Evolutionary conservation across 1,140 invertebrate genomes (phyloP).

Genomic region (Lysiphlebus fabarum): DNA sequence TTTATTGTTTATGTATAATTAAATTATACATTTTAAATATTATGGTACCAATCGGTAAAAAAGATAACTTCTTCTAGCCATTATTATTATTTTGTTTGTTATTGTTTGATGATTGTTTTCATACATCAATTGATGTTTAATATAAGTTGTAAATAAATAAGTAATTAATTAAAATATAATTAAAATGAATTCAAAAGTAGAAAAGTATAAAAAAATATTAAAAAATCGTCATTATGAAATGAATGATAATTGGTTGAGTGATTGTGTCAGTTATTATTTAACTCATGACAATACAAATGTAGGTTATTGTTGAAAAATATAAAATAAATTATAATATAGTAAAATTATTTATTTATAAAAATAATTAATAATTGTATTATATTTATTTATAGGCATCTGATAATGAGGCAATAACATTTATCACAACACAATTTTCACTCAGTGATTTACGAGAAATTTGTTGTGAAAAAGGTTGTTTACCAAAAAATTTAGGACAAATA

Average conservation of each 20-base stretch:
- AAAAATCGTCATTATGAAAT: background rate
- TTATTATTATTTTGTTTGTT: too few species aligned
- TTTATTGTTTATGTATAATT: too few species aligned
- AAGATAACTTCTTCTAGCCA: too few species aligned
- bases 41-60: too few species aligned
- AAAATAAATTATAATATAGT: too few species aligned
- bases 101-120: too few species aligned
- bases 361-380: background rate
- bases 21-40: too few species aligned
- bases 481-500: constrained; percentile 45
- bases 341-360: too few species aligned
- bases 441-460: constrained; percentile 58
- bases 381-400: constrained; percentile 7
- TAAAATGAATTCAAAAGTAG: background rate
- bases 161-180: too few species aligned
- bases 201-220: background rate
- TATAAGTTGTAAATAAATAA: too few species aligned
- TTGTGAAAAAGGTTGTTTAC: constrained; percentile 54
- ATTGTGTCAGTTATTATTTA: constrained; percentile 5
- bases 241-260: constrained; percentile 4
- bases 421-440: constrained; percentile 58
- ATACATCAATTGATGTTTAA: too few species aligned
- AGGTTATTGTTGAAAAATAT: too few species aligned
- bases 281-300: constrained; percentile 3
- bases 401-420: constrained; percentile 33